Base-by-base conservation (phyloP, 1,140 invertebrate genomes). In the Condylostylus longicornis region DNA sequence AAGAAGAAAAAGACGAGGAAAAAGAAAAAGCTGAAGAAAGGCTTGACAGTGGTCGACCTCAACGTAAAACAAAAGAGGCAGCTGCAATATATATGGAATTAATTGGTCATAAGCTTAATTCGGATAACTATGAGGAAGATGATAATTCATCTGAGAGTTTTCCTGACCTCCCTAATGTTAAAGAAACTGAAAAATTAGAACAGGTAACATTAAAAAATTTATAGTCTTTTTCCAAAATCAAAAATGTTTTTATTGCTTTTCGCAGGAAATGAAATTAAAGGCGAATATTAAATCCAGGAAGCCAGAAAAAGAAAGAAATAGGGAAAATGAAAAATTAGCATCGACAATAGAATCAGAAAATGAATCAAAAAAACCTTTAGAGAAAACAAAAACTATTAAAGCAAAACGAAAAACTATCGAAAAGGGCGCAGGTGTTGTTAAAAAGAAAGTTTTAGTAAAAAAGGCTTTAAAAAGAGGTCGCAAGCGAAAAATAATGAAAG, bases 81-180 rank as follows among this genome's bases (percentile, higher is more conserved):
- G 78, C 78, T 12, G 68, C 77, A 14, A 69, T 79, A 18, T 82
- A 77, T 42, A 77, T 82, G 73, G 77, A 79, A 50, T 71, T 81
- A 43, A 63, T 82, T 18, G 75, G 74, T 7, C 71, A 75, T 46
- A 77, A 78, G 50, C 60, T 80, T 15, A 64, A 68, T 46, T 47
- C 65, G 34, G 71, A 72, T 42, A 57, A 68, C 6, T 68, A 67
- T 15, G 73, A 76, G 44, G 71, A 73, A 9, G 74, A 77, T 45
- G 68, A 69, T 48, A 47, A 68, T 2, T 77, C 75, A 2, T 46
- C 74, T 14, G 72, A 73, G 33, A 78, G 74, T 54, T 77, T 74
- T 52, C 73, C 74, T 0, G 75, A 77, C 48, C 53, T 75, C 33
- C 74, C 75, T 2, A 76, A 73, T 48, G 67, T 71, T 3, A 68